Conservation (phyloP, 1,140 invertebrate species). For the Dufourea novaeangliae region DNA sequence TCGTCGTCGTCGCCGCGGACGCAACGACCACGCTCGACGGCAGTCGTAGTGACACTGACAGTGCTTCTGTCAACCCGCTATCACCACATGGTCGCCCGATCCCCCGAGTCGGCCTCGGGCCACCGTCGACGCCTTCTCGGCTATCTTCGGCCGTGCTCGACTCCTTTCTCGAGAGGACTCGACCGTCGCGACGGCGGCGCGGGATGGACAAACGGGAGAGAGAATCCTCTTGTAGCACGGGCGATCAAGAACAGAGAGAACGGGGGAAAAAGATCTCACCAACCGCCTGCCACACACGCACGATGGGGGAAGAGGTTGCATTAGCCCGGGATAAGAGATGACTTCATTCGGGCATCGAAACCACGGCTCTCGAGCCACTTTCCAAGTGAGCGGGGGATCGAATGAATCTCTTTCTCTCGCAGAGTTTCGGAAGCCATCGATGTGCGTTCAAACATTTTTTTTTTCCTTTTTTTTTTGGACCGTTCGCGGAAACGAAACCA, state of each 20-base stretch:
- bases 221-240: constrained; percentile 37
- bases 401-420: background rate
- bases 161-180: constrained; percentile 52
- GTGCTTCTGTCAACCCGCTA: constrained; percentile 69
- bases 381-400: background rate
- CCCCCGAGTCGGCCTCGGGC: constrained; percentile 20
- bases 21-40: constrained; percentile 55
- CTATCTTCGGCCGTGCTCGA: constrained; percentile 47
- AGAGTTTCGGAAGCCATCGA: background rate
- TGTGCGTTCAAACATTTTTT: background rate
- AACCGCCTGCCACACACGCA: too few relatives aligned
- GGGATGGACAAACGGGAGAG: background rate
- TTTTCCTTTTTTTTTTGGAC: background rate
- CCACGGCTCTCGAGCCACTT: constrained; percentile 19
- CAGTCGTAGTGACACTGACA: constrained; percentile 78
- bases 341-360: constrained; percentile 57
- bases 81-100: constrained; percentile 67
- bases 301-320: constrained; percentile 16
- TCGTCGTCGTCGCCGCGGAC: too few relatives aligned
- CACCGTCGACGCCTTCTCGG: too few relatives aligned
- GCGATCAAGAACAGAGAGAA: constrained; percentile 11
- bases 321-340: constrained; percentile 54
- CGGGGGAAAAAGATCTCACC: constrained; percentile 15
- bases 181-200: background rate
- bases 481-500: constrained; percentile 15